phyloP scores from a whole-genome alignment of 2,797 vertebrate species.

The Podarcis lilfordi region DNA sequence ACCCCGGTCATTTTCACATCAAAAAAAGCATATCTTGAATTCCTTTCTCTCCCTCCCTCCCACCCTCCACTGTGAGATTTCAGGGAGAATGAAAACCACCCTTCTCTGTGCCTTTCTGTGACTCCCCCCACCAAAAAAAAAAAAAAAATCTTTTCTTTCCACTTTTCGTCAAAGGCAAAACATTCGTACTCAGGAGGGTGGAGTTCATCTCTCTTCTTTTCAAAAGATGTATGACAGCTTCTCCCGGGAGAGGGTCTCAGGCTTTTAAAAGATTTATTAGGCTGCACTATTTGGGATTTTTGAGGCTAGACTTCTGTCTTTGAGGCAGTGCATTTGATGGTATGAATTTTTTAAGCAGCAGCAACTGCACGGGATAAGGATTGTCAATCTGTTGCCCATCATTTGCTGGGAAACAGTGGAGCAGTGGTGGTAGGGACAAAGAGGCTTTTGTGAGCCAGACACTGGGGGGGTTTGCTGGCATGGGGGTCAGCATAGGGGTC shows the following conservation, averaged over 20 bases:
- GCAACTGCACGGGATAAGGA: slow-evolving; percentile 72
- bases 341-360: slow-evolving; percentile 78
- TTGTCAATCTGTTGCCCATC: slow-evolving; percentile 72
- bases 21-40: slow-evolving; percentile 55
- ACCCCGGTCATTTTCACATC: slow-evolving; percentile 58
- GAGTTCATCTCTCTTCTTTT: slow-evolving; percentile 81
- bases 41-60: slow-evolving; percentile 8
- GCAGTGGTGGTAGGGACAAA: slow-evolving; percentile 49
- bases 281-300: slow-evolving; percentile 78
- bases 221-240: slow-evolving; percentile 84
- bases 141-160: too few relatives aligned
- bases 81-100: slow-evolving; percentile 34
- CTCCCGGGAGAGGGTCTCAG: slow-evolving; percentile 79
- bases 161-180: slow-evolving; percentile 53
- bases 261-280: slow-evolving; percentile 84
- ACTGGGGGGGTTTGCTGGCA: slow-evolving; percentile 47
- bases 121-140: not conserved
- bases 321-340: slow-evolving; percentile 75
- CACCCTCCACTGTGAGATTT: not conserved
- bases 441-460: slow-evolving; percentile 66
- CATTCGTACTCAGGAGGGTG: slow-evolving; percentile 59
- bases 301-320: slow-evolving; percentile 76
- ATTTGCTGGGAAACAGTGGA: slow-evolving; percentile 68
- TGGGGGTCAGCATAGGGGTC: slow-evolving; percentile 19
- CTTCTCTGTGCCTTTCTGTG: slow-evolving; percentile 24